Percentiles rank a stretch among this genome's conserved stretches.
Evolutionary conservation across 2,888 invertebrate genomes (phyloP).

Genomic region (Drosophila mimica): DNA sequence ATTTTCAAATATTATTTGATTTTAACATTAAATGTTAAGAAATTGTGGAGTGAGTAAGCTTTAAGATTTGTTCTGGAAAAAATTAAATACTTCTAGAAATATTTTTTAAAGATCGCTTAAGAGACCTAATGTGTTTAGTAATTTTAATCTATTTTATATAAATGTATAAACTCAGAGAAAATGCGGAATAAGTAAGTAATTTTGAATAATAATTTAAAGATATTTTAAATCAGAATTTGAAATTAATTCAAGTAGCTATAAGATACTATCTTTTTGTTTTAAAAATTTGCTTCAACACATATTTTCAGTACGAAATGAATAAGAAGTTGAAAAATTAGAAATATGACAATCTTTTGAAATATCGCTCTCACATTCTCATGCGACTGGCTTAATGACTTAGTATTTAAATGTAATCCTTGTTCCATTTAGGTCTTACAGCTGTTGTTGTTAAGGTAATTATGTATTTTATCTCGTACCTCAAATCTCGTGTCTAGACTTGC

Average conservation of each 20-base stretch:
- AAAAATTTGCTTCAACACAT: background rate
- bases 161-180: background rate
- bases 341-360: background rate
- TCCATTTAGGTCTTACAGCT: constrained; percentile 14
- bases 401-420: constrained; percentile 8
- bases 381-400: constrained; percentile 45
- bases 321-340: background rate
- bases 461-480: constrained; percentile 19
- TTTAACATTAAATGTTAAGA: background rate
- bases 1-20: background rate
- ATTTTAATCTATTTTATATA: background rate
- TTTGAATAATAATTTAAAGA: background rate
- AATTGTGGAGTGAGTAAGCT: background rate
- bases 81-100: background rate
- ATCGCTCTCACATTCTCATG: background rate
- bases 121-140: no score
- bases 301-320: background rate
- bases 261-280: background rate
- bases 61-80: background rate
- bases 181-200: background rate
- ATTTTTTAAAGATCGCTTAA: background rate
- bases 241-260: background rate
- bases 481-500: constrained; percentile 36
- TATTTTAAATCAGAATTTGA: background rate
- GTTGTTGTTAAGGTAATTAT: constrained; percentile 19